Evolutionary conservation across 2,888 invertebrate species (phyloP).

Genomic region (Apamea anceps): DNA sequence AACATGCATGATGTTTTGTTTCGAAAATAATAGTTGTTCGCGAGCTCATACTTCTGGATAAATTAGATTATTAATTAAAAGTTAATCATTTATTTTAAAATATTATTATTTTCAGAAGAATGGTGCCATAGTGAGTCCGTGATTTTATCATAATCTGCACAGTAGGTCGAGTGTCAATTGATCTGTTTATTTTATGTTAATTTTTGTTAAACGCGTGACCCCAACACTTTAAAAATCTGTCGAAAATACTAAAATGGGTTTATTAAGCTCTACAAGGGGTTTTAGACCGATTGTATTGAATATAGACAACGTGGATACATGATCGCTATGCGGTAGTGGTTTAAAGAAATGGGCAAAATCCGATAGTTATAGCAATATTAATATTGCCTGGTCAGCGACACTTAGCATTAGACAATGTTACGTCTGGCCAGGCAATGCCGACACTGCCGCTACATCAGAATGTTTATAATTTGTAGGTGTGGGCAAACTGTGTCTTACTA

Average conservation of each 20-base stretch:
- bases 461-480: conserved; percentile 15
- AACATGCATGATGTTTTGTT: conserved; percentile 16
- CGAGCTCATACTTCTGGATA: conserved; percentile 47
- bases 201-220: conserved; percentile 7
- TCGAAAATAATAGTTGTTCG: conserved; percentile 54
- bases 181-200: background rate
- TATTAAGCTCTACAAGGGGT: conserved; percentile 82
- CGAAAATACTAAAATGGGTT: conserved; percentile 74
- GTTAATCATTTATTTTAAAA: conserved; percentile 28
- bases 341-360: conserved; percentile 48
- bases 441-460: conserved; percentile 31
- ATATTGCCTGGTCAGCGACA: conserved; percentile 25
- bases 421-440: conserved; percentile 32
- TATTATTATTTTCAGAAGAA: conserved; percentile 51
- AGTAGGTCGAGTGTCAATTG: conserved; percentile 20
- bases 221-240: conserved; percentile 70
- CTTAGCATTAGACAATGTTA: conserved; percentile 12
- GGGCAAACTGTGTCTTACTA: conserved; percentile 44
- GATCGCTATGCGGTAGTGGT: conserved; percentile 1
- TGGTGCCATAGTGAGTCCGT: conserved; percentile 54
- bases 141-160: conserved; percentile 8
- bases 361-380: conserved; percentile 47
- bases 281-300: conserved; percentile 69
- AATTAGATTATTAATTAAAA: conserved; percentile 32
- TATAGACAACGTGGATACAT: conserved; percentile 69